Conservation (phyloP, 2,113 vertebrate genomes). For the Plotosus lineatus region DNA sequence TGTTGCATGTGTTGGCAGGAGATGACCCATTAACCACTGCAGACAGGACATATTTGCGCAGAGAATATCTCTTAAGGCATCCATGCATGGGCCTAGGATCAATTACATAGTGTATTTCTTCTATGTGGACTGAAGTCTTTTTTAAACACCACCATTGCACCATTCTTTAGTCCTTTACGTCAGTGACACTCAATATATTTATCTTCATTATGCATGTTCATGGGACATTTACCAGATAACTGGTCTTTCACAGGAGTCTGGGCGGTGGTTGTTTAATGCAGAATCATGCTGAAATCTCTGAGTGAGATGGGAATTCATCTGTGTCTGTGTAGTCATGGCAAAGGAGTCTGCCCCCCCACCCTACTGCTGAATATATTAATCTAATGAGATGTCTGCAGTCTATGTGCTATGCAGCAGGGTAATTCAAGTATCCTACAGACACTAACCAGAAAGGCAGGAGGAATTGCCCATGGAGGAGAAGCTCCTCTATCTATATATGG, state of each 20-base stretch:
- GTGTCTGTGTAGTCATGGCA: slow-evolving; percentile 71
- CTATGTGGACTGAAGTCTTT: not conserved
- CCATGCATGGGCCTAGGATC: slow-evolving; percentile 4
- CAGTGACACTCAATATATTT: slow-evolving; percentile 11
- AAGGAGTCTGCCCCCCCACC: slow-evolving; percentile 63
- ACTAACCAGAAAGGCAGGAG: slow-evolving; percentile 34
- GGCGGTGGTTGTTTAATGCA: slow-evolving; percentile 25
- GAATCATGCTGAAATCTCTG: slow-evolving; percentile 61
- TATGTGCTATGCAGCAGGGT: slow-evolving; percentile 64
- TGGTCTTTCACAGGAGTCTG: slow-evolving; percentile 22
- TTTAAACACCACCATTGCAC: slow-evolving; percentile 14
- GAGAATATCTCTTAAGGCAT: slow-evolving; percentile 8
- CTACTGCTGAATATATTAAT: slow-evolving; percentile 74
- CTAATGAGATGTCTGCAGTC: slow-evolving; percentile 74
- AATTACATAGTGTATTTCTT: not conserved
- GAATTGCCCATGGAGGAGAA: slow-evolving; percentile 10
- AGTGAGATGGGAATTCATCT: slow-evolving; percentile 67
- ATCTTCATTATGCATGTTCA: not conserved
- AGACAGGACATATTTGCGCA: not conserved
- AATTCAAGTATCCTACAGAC: not conserved
- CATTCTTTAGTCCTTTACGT: not conserved
- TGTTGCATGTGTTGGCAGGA: slow-evolving; percentile 60
- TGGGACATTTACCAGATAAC: not conserved
- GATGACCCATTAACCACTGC: slow-evolving; percentile 44
- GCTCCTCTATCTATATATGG: not conserved